phyloP scores from a whole-genome alignment of 2,113 vertebrate genomes.

The Toxotes jaculatrix region DNA sequence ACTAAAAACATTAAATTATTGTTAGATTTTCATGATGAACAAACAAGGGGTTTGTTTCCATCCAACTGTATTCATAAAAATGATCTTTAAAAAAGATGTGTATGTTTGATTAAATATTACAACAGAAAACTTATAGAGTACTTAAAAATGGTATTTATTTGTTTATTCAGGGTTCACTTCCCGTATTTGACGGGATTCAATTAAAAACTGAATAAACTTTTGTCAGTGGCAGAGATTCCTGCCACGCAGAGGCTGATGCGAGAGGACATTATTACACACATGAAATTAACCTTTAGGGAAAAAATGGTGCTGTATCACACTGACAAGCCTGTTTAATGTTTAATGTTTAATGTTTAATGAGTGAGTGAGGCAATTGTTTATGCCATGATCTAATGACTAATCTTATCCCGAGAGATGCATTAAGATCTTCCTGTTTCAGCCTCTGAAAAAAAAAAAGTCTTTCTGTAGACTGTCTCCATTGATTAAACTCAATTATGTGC shows the following conservation, averaged over 20 bases:
- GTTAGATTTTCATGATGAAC: background rate
- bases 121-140: background rate
- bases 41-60: no score
- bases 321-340: background rate
- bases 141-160: background rate
- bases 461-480: no score
- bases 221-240: no score
- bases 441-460: no score
- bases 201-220: no score
- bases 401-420: background rate
- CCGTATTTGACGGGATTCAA: background rate
- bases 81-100: no score
- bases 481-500: no score
- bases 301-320: background rate
- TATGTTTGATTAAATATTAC: no score
- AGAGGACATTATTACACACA: no score
- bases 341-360: background rate
- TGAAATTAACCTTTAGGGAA: background rate
- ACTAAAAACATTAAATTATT: background rate
- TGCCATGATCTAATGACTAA: background rate
- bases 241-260: no score
- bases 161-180: no score
- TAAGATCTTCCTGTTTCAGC: no score
- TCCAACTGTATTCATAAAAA: background rate
- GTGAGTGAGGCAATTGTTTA: background rate